A percentile compares a stretch with the other conserved stretches of the same genome.
phyloP scores from a whole-genome alignment of 2,888 invertebrate genomes.

The Adineta ricciae region DNA sequence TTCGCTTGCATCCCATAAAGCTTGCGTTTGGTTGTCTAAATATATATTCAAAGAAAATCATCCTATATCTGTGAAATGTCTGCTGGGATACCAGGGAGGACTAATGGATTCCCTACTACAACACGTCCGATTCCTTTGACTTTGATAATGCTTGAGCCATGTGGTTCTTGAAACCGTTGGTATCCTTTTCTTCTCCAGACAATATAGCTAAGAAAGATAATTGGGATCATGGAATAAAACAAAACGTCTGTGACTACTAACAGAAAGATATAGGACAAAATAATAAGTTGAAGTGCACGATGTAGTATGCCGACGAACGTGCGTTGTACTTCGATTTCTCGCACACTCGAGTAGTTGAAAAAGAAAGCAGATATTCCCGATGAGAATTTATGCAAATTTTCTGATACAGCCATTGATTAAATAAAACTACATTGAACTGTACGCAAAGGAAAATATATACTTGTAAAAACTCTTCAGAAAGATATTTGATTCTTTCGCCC shows the following conservation, averaged over 20 bases:
- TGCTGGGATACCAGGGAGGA: neutral
- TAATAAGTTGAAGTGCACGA: neutral
- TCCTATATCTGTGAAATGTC: neutral
- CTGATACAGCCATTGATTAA: too few species aligned
- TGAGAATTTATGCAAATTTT: too few species aligned
- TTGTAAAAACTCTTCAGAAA: too few species aligned
- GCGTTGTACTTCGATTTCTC: neutral
- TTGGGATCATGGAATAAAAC: rapidly evolving
- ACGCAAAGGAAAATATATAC: too few species aligned
- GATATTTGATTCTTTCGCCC: too few species aligned
- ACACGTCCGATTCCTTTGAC: neutral
- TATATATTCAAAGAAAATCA: neutral
- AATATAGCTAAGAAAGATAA: neutral
- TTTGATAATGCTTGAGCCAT: neutral
- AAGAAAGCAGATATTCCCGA: too few species aligned
- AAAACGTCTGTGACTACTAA: neutral
- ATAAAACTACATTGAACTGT: too few species aligned
- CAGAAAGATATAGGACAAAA: neutral
- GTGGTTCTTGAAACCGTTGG: neutral
- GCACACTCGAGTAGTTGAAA: neutral
- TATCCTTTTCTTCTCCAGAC: neutral
- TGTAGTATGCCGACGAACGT: neutral
- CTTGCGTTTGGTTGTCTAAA: neutral
- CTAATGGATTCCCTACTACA: neutral
- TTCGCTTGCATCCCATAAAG: neutral